Evolutionary conservation across 2,797 vertebrate genomes (phyloP).

Genomic region (Antrozous pallidus): DNA sequence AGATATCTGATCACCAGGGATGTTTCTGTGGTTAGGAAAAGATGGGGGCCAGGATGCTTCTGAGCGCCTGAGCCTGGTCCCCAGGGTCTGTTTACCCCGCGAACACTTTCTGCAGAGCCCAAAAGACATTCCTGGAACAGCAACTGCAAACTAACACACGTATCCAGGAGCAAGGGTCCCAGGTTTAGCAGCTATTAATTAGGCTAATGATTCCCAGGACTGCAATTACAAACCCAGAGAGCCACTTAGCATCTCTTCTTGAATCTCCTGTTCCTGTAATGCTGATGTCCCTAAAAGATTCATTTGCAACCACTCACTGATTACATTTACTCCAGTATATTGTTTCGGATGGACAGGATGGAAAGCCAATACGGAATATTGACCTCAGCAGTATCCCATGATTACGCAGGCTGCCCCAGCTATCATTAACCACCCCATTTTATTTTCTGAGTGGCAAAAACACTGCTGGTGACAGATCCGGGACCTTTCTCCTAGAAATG

Average conservation of each 20-base stretch:
- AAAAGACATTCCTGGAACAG: conserved; percentile 74
- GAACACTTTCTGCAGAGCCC: conserved; percentile 85
- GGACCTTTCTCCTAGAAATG: conserved; percentile 72
- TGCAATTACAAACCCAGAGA: conserved; percentile 94
- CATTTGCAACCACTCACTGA: conserved; percentile 93
- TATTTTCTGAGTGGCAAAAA: conserved; percentile 74
- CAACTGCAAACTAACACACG: conserved; percentile 78
- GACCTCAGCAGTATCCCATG: conserved; percentile 87
- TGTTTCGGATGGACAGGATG: conserved; percentile 88
- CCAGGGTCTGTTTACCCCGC: conserved; percentile 88
- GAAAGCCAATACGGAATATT: conserved; percentile 89
- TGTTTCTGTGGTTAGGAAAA: conserved; percentile 90
- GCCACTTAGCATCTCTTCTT: conserved; percentile 90
- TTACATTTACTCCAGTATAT: conserved; percentile 87
- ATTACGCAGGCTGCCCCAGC: conserved; percentile 75
- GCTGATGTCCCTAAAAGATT: conserved; percentile 86
- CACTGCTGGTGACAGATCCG: conserved; percentile 57
- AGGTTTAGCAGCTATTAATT: conserved; percentile 94
- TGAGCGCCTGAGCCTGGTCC: conserved; percentile 82
- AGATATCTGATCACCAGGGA: conserved; percentile 88
- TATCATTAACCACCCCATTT: conserved; percentile 77
- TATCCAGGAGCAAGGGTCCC: conserved; percentile 78
- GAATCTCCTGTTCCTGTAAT: conserved; percentile 83
- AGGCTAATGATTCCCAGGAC: conserved; percentile 94
- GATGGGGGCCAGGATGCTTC: conserved; percentile 86